Evolutionary conservation across 2,797 vertebrate species (phyloP).

Genomic region (Holocentrus rufus): DNA sequence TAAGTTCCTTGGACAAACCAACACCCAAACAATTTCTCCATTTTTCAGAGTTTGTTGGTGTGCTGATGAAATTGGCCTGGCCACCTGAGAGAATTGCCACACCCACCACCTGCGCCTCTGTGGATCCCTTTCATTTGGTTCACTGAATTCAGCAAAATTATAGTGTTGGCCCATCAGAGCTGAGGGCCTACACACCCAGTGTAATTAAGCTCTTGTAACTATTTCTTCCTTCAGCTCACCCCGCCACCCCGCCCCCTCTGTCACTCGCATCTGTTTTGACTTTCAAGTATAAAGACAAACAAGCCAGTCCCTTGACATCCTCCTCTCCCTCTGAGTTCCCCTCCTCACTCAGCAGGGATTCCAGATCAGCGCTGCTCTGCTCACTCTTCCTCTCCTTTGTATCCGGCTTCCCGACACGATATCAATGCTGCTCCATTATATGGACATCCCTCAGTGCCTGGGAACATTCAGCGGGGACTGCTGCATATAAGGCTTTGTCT

Average conservation of each 20-base stretch:
- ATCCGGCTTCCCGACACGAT: background rate
- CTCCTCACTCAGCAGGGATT: slow-evolving; percentile 26
- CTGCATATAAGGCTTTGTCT: slow-evolving; percentile 24
- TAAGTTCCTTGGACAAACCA: slow-evolving; percentile 31
- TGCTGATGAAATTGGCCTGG: slow-evolving; percentile 36
- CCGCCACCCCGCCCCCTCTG: background rate
- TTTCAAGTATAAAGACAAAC: slow-evolving; percentile 43
- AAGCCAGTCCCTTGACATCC: slow-evolving; percentile 27
- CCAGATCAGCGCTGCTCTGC: slow-evolving; percentile 13
- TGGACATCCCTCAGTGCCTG: background rate
- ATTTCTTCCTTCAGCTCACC: background rate
- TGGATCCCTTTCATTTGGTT: slow-evolving; percentile 31
- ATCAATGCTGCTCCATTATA: background rate
- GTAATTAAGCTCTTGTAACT: slow-evolving; percentile 21
- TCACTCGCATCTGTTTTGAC: background rate
- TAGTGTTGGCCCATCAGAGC: slow-evolving; percentile 7
- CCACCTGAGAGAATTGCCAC: slow-evolving; percentile 46
- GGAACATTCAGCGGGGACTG: slow-evolving; percentile 8
- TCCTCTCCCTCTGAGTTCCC: slow-evolving; percentile 20
- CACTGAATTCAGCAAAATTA: slow-evolving; percentile 19
- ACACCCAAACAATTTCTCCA: slow-evolving; percentile 26
- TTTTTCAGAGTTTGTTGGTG: slow-evolving; percentile 43
- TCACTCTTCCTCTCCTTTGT: background rate
- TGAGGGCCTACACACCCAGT: slow-evolving; percentile 6
- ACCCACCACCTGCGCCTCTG: slow-evolving; percentile 5